Evolutionary conservation across 2,797 vertebrate genomes (phyloP).

Genomic region (Neostethus bicornis): DNA sequence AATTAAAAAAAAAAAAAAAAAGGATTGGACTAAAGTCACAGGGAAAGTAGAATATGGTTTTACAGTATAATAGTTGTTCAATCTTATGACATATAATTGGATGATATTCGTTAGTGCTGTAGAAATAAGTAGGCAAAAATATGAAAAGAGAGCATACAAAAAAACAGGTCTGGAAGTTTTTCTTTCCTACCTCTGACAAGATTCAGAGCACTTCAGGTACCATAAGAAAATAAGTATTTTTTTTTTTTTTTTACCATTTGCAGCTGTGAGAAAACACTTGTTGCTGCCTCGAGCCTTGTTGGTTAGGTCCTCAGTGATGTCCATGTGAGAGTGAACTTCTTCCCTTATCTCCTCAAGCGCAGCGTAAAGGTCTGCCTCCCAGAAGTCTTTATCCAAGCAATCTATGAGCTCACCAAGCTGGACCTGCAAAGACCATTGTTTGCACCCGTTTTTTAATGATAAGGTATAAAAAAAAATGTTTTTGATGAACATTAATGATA

Average conservation of each 20-base stretch:
- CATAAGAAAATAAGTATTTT: conserved; percentile 28
- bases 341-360: conserved; percentile 91
- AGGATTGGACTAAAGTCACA: conserved; percentile 43
- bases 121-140: conserved; percentile 11
- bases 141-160: conserved; percentile 6
- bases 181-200: conserved; percentile 1
- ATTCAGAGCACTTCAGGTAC: neutral
- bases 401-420: conserved; percentile 93
- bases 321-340: conserved; percentile 94
- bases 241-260: conserved; percentile 92
- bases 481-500: neutral
- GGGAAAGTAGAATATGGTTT: conserved; percentile 48
- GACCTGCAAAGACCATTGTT: conserved; percentile 56
- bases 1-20: too few species aligned
- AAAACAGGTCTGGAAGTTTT: conserved; percentile 3
- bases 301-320: conserved; percentile 93
- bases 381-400: conserved; percentile 89
- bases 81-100: conserved; percentile 55
- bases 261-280: conserved; percentile 91
- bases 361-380: conserved; percentile 90
- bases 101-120: conserved; percentile 48
- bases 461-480: neutral
- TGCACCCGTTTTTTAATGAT: neutral
- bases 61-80: conserved; percentile 50
- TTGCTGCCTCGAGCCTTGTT: conserved; percentile 94